Conservation (phyloP, 2,113 vertebrate species). For the Hoplias malabaricus region DNA sequence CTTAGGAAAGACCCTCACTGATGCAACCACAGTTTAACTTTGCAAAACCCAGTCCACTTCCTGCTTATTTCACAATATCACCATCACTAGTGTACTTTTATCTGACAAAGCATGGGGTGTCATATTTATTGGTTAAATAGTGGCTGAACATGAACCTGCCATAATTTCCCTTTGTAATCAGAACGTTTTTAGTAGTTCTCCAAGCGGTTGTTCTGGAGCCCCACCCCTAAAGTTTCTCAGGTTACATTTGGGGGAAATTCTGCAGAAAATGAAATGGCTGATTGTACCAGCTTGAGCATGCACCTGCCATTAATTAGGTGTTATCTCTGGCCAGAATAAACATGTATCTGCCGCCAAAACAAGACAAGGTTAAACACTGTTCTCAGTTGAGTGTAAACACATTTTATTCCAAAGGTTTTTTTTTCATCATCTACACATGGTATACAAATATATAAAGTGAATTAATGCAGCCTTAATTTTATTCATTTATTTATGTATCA, state of each 20-base stretch:
- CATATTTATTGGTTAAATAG: background rate
- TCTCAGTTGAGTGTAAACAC: no score
- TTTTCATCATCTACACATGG: no score
- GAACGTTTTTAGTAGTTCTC: background rate
- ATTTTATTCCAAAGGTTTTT: no score
- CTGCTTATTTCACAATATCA: slow-evolving; percentile 21
- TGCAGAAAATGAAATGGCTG: background rate
- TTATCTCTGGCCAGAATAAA: no score
- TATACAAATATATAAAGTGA: no score
- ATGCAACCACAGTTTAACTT: background rate
- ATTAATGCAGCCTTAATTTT: no score
- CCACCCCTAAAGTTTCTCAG: background rate
- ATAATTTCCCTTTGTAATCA: background rate
- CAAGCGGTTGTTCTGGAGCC: background rate
- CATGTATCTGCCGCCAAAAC: no score
- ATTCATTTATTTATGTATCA: no score
- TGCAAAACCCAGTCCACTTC: slow-evolving; percentile 11
- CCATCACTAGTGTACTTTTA: background rate
- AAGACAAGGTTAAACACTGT: no score
- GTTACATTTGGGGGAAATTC: background rate
- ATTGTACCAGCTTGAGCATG: background rate
- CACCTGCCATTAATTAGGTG: background rate
- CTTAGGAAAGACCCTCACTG: background rate
- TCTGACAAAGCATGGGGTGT: background rate
- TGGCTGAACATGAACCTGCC: background rate